Evolutionary conservation across 2,797 vertebrate species (phyloP), one percentile per base, ranked within the genome.

Genomic region (Rallus crepitans): DNA sequence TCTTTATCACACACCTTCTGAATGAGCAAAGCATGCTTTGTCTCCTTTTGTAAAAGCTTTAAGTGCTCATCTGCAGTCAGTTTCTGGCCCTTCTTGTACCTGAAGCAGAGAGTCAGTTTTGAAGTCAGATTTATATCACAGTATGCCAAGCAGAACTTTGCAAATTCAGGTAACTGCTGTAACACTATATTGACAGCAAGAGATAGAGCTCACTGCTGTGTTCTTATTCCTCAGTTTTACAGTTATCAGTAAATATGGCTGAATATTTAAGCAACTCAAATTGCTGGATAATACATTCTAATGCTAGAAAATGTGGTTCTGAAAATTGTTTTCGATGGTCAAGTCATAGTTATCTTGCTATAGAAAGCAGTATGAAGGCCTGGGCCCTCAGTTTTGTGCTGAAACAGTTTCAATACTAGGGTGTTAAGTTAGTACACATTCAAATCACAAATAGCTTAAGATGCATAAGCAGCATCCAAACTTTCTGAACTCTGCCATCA

Each of bases 11-110:
- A 96, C 83, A 97, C 98, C 96, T 98, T 98, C 63, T 97, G 96
- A 98, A 98, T 98, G 97, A 98, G 98, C 96, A 98, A 98, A 75
- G 94, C 96, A 94, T 98, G 98, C 84, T 98, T 98, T 97, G 96
- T 97, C 86, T 99, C 98, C 98, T 98, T 98, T 93, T 97, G 97
- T 84, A 97, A 97, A 90, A 98, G 98, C 92, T 98, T 97, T 97
- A 97, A 97, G 95, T 97, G 97, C 91, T 97, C 98, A 95, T 98
- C 97, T 96, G 97, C 87, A 95, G 97, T 97, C 97, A 98, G 75
- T 98, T 97, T 98, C 96, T 98, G 98, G 96, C 98, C 98, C 70
- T 98, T 98, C 98, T 98, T 98, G 98, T 97, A 99, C 99, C 99
- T 99, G 98, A 97, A 99, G 98, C 94, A 98, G 97, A 99, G 97